These are phyloP conservation scores for Euura saliciscinereae DNA, from an alignment of 1,140 invertebrate genomes.

Conservation along the genomic window DNA sequence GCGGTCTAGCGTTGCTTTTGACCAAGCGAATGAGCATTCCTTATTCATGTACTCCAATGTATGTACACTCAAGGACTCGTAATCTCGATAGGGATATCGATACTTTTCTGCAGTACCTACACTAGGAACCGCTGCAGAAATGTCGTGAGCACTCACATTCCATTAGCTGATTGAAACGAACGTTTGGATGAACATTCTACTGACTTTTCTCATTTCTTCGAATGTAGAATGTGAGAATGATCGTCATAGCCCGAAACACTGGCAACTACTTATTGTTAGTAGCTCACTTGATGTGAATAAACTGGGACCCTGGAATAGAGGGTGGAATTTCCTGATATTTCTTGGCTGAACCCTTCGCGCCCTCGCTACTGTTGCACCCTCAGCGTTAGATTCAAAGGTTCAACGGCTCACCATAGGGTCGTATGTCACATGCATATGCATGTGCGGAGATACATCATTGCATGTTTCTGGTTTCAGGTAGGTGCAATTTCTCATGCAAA, in stretches of 20 bases:
- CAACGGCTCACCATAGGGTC: neutral
- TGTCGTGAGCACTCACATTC: too few relatives aligned
- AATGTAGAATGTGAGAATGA: too few relatives aligned
- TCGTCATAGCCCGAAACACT: too few relatives aligned
- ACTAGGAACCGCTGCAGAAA: too few relatives aligned
- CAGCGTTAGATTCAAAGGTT: neutral
- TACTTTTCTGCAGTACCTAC: too few relatives aligned
- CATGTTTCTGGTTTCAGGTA: neutral
- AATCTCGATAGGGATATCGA: neutral
- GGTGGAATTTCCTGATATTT: conserved; percentile 3
- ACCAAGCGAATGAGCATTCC: neutral
- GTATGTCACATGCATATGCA: neutral
- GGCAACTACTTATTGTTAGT: too few relatives aligned
- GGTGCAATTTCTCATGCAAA: neutral
- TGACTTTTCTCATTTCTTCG: too few relatives aligned
- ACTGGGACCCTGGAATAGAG: neutral
- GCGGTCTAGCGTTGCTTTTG: neutral
- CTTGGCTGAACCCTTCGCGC: neutral
- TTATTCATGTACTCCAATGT: neutral
- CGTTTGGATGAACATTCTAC: too few relatives aligned
- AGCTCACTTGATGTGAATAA: too few relatives aligned
- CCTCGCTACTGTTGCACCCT: neutral
- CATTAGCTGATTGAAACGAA: too few relatives aligned
- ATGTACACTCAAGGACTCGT: neutral
- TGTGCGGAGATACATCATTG: neutral